Percentiles rank a stretch among this genome's conserved stretches.
phyloP scores from a whole-genome alignment of 2,888 invertebrate species.

The Lithophane ornitopus region DNA sequence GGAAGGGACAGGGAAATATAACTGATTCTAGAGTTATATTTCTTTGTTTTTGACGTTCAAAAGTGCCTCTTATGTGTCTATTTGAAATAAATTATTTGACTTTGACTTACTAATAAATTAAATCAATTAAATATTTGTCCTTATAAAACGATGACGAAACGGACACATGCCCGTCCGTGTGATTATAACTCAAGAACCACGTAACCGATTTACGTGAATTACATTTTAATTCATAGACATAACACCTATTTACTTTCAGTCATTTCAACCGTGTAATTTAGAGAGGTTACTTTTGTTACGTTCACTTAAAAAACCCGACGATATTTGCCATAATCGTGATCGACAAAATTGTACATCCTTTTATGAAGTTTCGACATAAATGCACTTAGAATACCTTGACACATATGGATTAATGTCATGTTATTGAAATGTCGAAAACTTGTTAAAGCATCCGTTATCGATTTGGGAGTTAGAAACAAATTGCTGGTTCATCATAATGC shows the following conservation, averaged over 20 bases:
- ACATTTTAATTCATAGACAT: not conserved
- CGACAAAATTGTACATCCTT: conserved; percentile 24
- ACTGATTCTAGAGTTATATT: no score
- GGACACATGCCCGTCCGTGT: not conserved
- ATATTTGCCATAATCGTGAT: conserved; percentile 12
- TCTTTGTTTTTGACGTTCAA: no score
- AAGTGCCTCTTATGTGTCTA: no score
- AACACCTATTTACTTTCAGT: not conserved
- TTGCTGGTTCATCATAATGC: not conserved
- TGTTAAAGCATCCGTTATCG: not conserved
- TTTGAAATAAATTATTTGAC: no score
- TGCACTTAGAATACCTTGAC: conserved; percentile 35
- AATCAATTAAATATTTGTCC: no score
- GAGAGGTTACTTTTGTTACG: not conserved
- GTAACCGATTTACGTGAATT: conserved; percentile 10
- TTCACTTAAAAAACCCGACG: not conserved
- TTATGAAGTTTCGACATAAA: not conserved
- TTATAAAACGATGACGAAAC: not conserved
- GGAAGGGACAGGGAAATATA: no score
- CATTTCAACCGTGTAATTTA: not conserved
- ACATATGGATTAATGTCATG: conserved; percentile 29
- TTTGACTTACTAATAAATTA: no score
- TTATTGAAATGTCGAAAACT: conserved; percentile 20
- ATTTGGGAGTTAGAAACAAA: not conserved
- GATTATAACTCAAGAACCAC: not conserved